Evolutionary conservation across 2,888 invertebrate genomes (phyloP).

Genomic region (Thecocarcelia acutangulata): DNA sequence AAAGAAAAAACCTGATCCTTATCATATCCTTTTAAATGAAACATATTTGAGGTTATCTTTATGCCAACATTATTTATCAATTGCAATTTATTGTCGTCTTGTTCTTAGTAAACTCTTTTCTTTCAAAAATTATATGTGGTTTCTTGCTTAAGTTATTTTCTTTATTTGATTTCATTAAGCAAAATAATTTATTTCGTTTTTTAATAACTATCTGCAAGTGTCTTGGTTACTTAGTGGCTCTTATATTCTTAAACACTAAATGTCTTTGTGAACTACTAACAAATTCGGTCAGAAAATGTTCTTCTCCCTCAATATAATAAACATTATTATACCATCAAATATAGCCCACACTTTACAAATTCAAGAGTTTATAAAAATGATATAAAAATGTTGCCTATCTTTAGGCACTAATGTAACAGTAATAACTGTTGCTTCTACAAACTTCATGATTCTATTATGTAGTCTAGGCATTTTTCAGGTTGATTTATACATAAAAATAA

Average conservation of each 20-base stretch:
- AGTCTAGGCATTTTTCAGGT: constrained; percentile 50
- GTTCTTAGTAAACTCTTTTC: constrained; percentile 8
- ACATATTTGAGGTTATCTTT: not conserved
- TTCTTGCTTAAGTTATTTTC: constrained; percentile 47
- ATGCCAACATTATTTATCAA: constrained; percentile 36
- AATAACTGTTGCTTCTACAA: constrained; percentile 56
- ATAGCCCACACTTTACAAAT: constrained; percentile 42
- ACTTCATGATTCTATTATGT: constrained; percentile 33
- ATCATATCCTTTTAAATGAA: no score
- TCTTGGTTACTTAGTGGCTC: not conserved
- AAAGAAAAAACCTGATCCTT: no score
- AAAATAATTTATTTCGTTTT: constrained; percentile 4
- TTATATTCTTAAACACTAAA: constrained; percentile 15
- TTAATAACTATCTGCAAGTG: not conserved
- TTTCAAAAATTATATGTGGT: constrained; percentile 44
- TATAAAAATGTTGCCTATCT: constrained; percentile 44
- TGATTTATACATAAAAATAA: constrained; percentile 53
- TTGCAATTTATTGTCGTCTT: constrained; percentile 16
- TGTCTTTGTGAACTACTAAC: constrained; percentile 22
- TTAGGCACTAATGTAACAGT: constrained; percentile 36
- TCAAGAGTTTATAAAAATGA: constrained; percentile 7
- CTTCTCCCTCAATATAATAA: not conserved
- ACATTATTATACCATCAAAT: constrained; percentile 7
- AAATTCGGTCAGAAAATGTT: not conserved
- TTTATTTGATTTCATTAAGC: constrained; percentile 62